These are phyloP conservation scores for Pterophyllum scalare DNA, from an alignment of 2,113 vertebrate genomes.

Conservation along the genomic window DNA sequence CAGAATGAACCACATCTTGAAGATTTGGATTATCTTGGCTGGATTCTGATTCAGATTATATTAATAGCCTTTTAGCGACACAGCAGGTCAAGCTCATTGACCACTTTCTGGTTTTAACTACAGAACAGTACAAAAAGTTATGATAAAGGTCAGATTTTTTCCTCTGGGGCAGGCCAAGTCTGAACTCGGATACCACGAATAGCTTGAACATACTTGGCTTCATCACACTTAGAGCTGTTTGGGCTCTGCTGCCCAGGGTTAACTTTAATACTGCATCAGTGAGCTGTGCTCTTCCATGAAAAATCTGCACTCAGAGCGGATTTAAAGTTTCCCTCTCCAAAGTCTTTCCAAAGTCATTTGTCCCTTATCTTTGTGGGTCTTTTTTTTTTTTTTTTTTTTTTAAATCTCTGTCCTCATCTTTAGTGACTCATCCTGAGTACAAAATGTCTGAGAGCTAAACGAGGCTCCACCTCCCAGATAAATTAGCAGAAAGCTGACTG, in stretches of 20 bases:
- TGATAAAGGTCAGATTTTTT: conserved; percentile 21
- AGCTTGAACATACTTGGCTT: conserved; percentile 27
- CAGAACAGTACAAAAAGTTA: not conserved
- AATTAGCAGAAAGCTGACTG: conserved; percentile 26
- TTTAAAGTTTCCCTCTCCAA: conserved; percentile 8
- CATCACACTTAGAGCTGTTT: not conserved
- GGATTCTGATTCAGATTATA: conserved; percentile 1
- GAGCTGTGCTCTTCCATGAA: not conserved
- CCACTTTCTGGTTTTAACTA: not conserved
- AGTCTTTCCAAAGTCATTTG: conserved; percentile 13
- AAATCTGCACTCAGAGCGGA: not conserved
- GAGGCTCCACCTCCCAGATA: conserved; percentile 19
- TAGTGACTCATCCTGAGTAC: conserved; percentile 18
- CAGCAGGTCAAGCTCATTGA: not conserved
- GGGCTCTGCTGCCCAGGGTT: not conserved
- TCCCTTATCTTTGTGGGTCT: not conserved
- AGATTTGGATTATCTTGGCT: not conserved
- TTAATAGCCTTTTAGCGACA: not conserved
- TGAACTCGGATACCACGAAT: not conserved
- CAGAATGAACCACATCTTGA: not conserved
- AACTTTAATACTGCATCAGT: conserved; percentile 4
- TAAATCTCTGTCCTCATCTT: conserved; percentile 25
- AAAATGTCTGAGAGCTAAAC: conserved; percentile 3
- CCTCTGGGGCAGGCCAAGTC: not conserved
- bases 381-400: not conserved